phyloP scores from a whole-genome alignment of 2,113 vertebrate species.

The Solenodon paradoxus region DNA sequence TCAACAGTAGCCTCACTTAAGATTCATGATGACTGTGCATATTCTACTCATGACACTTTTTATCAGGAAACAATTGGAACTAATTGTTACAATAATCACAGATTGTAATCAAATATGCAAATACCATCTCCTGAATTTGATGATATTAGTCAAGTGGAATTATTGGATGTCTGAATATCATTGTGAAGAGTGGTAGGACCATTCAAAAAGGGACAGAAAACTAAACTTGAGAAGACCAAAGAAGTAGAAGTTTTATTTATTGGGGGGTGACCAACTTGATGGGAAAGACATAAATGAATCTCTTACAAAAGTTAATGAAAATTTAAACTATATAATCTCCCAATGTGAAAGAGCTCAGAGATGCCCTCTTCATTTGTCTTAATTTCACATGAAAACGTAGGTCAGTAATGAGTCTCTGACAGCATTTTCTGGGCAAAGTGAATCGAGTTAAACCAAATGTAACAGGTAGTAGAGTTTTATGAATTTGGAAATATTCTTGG shows the following conservation, averaged over 20 bases:
- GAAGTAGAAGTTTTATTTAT: not conserved
- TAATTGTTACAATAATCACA: conserved; percentile 14
- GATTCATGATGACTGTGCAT: not conserved
- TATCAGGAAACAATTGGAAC: conserved; percentile 29
- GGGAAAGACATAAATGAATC: not conserved
- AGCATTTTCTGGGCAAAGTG: not conserved
- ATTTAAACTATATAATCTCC: not conserved
- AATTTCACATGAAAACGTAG: not conserved
- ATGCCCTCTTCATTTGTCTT: not conserved
- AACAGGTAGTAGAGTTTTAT: not conserved
- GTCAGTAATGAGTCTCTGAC: not conserved
- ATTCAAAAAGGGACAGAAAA: not conserved
- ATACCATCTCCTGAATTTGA: conserved; percentile 14
- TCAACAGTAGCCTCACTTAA: not conserved
- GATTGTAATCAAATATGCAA: conserved; percentile 45
- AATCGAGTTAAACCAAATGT: not conserved
- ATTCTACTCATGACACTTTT: conserved; percentile 1
- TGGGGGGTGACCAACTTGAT: not conserved
- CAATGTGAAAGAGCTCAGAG: not conserved
- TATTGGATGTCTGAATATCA: not conserved
- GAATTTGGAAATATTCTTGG: not conserved
- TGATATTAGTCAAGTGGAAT: conserved; percentile 9
- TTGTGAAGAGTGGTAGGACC: not conserved
- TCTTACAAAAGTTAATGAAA: not conserved
- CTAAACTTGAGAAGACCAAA: not conserved